Conservation (phyloP, 1,140 invertebrate species). For the Papilio machaon region DNA sequence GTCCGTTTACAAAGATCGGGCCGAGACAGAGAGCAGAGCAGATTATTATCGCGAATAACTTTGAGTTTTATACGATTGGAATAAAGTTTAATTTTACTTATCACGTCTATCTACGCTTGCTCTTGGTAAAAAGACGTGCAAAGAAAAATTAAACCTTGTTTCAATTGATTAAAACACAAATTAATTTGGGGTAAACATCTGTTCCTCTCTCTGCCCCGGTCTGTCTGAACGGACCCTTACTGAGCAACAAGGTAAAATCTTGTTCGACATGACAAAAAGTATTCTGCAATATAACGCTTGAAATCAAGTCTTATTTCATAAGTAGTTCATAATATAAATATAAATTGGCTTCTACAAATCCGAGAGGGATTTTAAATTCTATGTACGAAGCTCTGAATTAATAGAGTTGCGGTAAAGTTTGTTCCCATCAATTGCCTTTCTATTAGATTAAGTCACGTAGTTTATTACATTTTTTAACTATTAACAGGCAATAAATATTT, state of each 20-base stretch:
- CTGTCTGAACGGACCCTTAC: too few species aligned
- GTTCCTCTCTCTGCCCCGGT: too few species aligned
- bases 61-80: too few species aligned
- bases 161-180: too few species aligned
- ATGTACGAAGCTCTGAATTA: conserved; percentile 9
- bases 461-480: conserved; percentile 16
- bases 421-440: conserved; percentile 5
- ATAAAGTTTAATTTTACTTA: too few species aligned
- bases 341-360: conserved; percentile 1
- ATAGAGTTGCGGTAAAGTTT: conserved; percentile 26
- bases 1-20: too few species aligned
- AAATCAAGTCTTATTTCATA: neutral
- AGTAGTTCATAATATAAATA: conserved; percentile 12
- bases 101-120: too few species aligned
- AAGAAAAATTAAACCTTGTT: too few species aligned
- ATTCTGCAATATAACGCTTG: neutral
- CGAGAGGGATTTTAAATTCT: conserved; percentile 15
- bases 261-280: neutral
- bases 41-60: too few species aligned
- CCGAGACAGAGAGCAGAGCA: too few species aligned
- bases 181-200: too few species aligned
- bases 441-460: conserved; percentile 15
- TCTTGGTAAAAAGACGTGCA: too few species aligned
- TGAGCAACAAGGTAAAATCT: neutral
- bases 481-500: conserved; percentile 1